Evolutionary conservation across 2,888 invertebrate species (phyloP), one percentile per base, ranked within the genome.

Genomic region (Glomeris marginata): DNA sequence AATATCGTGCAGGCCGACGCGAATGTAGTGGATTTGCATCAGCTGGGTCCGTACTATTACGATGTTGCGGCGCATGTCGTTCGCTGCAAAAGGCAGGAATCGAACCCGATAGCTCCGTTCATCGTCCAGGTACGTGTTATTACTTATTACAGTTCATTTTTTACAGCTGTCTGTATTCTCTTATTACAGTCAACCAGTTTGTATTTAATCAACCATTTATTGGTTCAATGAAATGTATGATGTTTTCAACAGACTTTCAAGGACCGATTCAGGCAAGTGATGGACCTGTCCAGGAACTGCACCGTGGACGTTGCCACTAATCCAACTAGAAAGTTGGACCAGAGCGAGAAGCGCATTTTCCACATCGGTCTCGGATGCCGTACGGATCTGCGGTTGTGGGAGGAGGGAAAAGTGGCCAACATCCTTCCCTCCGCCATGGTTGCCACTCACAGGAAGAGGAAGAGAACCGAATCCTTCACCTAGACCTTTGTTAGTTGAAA

Each of bases 181-280:
- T n/a, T n/a, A n/a, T n/a, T n/a, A n/a, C n/a, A n/a, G n/a, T n/a
- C n/a, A n/a, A n/a, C n/a, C n/a, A n/a, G n/a, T n/a, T n/a, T n/a
- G n/a, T n/a, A n/a, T n/a, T n/a, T n/a, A n/a, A n/a, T n/a, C n/a
- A n/a, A n/a, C n/a, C n/a, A n/a, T n/a, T n/a, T n/a, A n/a, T n/a
- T n/a, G n/a, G n/a, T n/a, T n/a, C n/a, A n/a, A n/a, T n/a, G n/a
- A n/a, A 28, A 28, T 28, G 28, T 28, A 28, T 28, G 28, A 28
- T 28, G 8, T 15, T 15, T 15, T 22, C 22, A 16, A 44, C 18
- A 45, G 47, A 37, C 47, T 41, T 47, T 46, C 33, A 45, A 50
- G 13, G 22, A 45, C 11, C 45, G 45, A 38, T 45, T 52, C 46
- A 15, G 20, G 8, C 41, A 28, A 21, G 33, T 47, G 18, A 51